Conservation (phyloP, 2,888 invertebrate species). For the Alviniconcha strummeri region DNA sequence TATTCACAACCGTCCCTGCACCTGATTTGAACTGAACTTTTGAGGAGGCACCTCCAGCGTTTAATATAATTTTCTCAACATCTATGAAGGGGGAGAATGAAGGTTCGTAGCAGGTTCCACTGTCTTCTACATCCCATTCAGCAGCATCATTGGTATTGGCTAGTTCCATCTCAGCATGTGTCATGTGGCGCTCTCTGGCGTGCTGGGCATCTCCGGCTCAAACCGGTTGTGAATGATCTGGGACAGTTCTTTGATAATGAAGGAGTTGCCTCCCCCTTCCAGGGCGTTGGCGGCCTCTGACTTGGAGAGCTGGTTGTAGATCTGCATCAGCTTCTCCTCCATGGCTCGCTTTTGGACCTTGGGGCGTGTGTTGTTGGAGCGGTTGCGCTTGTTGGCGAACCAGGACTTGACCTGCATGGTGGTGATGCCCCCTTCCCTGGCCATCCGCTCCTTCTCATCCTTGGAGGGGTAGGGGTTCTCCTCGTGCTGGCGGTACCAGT, state of each 20-base stretch:
- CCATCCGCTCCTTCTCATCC: conserved; percentile 60
- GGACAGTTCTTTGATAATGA: conserved; percentile 64
- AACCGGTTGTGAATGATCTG: conserved; percentile 48
- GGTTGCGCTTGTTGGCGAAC: conserved; percentile 70
- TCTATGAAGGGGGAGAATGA: too few relatives aligned
- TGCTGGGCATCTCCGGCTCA: background rate
- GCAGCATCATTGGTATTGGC: too few relatives aligned
- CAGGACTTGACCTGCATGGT: conserved; percentile 68
- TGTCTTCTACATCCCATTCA: too few relatives aligned
- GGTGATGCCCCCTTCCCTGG: conserved; percentile 59
- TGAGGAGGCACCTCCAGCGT: too few relatives aligned
- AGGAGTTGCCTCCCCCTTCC: conserved; percentile 58
- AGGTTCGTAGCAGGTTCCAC: too few relatives aligned
- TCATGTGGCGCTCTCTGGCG: conserved; percentile 13
- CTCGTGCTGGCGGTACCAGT: conserved; percentile 62
- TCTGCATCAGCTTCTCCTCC: conserved; percentile 58
- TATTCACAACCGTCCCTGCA: too few relatives aligned
- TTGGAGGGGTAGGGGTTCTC: conserved; percentile 67
- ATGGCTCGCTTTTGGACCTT: conserved; percentile 65
- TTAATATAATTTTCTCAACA: too few relatives aligned
- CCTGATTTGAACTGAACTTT: too few relatives aligned
- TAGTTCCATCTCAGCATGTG: too few relatives aligned
- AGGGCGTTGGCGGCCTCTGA: conserved; percentile 29
- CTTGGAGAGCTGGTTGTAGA: conserved; percentile 59
- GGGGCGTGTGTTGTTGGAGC: conserved; percentile 67